A percentile compares a stretch with the other conserved stretches of the same genome.
Evolutionary conservation across 2,888 invertebrate species (phyloP).

Genomic region (Galeruca laticollis): DNA sequence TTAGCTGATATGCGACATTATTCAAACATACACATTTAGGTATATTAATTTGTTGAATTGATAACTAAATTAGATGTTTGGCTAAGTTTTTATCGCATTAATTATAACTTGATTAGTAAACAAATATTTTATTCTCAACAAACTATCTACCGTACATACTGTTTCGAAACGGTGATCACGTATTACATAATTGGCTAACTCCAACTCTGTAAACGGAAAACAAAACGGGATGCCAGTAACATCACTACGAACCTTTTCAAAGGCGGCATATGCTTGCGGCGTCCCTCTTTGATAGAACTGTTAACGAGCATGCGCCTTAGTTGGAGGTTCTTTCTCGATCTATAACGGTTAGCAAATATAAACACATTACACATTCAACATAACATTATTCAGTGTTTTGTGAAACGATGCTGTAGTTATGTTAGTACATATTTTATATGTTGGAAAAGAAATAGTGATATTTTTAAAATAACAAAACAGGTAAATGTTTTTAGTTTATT

Average conservation of each 20-base stretch:
- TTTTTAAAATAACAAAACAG: no score
- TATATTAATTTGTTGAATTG: no score
- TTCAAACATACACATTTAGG: no score
- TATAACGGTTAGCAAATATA: not conserved
- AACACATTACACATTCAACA: no score
- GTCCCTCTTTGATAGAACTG: constrained; percentile 6
- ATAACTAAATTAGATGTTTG: no score
- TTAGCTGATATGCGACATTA: no score
- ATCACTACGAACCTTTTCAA: no score
- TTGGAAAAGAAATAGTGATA: not conserved
- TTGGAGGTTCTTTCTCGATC: not conserved
- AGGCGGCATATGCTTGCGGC: constrained; percentile 12
- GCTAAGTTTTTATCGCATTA: no score
- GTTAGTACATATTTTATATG: not conserved
- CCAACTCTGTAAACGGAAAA: constrained; percentile 3
- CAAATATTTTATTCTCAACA: not conserved
- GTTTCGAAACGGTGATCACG: not conserved
- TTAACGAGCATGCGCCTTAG: constrained; percentile 1
- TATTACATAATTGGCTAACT: not conserved
- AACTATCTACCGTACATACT: not conserved
- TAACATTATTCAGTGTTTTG: constrained; percentile 9
- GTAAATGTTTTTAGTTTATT: not conserved
- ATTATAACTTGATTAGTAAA: no score
- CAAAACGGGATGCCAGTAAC: constrained; percentile 9
- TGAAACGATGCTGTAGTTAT: not conserved